Base-by-base conservation (phyloP, 1,140 invertebrate species). In the Ctenoplectra terminalis region DNA sequence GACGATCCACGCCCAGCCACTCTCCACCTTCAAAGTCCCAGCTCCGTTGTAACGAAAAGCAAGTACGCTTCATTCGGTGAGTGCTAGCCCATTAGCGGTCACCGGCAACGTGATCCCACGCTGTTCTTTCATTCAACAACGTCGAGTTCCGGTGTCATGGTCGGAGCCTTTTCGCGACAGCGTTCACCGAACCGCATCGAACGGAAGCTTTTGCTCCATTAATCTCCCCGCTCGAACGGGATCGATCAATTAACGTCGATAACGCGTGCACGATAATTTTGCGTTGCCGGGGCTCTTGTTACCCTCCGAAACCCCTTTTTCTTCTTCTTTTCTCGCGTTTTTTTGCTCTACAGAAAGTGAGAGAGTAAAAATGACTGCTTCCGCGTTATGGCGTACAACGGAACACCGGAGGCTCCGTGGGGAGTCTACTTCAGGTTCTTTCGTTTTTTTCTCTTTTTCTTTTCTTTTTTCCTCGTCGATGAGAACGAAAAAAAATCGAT, bases 211-310 rank as follows among this genome's bases (percentile, higher is more conserved):
- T 52, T 48, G 69, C 46, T 52, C 46, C 69, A 73, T 80, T 80
- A 80, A 80, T 80, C 48, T 54, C 15, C 4, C 1, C 13, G 26
- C n/a, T 13, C 26, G 40, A 50, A 31, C 48, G 37, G 34, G 15
- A 63, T 80, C 70, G 48, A 73, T 80, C 58, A 54, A 80, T 80
- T 80, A 80, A 63, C 75, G 64, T 58, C 64, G 64, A 58, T 60
- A 77, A 69, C 46, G 58, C 56, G 46, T 46, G 67, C 46, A 46
- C 58, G 56, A 80, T 80, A 52, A 80, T 80, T 63, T 29, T 48
- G 26, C 37, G n/a, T 26, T 20, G 17, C 9, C 43, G 4, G 6
- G 1, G 37, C 23, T 43, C 15, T 43, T 34, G 2, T 61, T 52
- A 9, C 7, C 54, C 5, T 9, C 40, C 9, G 54, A n/a, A 34